Percentiles rank a stretch among this genome's conserved stretches.
Conservation (phyloP, 1,140 invertebrate genomes). For the Caenorhabditis tropicalis region DNA sequence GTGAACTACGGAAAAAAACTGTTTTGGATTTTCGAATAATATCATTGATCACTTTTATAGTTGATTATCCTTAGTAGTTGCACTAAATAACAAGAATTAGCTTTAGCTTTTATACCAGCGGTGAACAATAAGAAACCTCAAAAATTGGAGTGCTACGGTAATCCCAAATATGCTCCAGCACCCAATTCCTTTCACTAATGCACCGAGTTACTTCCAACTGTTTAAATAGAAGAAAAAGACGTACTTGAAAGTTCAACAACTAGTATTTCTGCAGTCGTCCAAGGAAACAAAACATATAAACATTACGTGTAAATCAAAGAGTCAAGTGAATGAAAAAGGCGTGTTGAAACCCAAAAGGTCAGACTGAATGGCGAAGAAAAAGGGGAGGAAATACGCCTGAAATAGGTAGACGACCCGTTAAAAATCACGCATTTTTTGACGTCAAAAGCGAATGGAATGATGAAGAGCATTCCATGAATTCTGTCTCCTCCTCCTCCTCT, state of each 20-base stretch:
- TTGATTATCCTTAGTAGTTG: too few relatives aligned
- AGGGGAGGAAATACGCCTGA: not conserved
- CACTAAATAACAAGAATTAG: too few relatives aligned
- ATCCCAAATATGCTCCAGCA: too few relatives aligned
- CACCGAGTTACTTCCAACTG: too few relatives aligned
- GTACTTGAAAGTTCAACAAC: conserved; percentile 39
- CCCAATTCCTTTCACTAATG: too few relatives aligned
- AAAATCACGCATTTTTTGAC: conserved; percentile 22
- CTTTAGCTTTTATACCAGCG: too few relatives aligned
- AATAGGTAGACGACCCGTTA: conserved; percentile 4
- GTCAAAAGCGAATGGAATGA: conserved; percentile 8
- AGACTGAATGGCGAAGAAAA: conserved; percentile 9
- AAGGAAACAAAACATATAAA: not conserved
- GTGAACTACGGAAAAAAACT: not conserved
- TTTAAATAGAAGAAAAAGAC: not conserved
- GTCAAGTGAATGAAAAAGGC: not conserved
- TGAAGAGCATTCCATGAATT: conserved; percentile 43
- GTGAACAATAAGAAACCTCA: too few relatives aligned
- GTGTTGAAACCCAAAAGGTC: not conserved
- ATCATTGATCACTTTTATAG: too few relatives aligned
- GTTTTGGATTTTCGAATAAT: not conserved
- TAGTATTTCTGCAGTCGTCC: too few relatives aligned
- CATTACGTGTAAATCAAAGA: not conserved
- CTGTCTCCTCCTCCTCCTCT: not conserved
- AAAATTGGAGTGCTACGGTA: too few relatives aligned